Conservation (phyloP, 2,888 invertebrate genomes). For the Tenthredo scrophulariae region DNA sequence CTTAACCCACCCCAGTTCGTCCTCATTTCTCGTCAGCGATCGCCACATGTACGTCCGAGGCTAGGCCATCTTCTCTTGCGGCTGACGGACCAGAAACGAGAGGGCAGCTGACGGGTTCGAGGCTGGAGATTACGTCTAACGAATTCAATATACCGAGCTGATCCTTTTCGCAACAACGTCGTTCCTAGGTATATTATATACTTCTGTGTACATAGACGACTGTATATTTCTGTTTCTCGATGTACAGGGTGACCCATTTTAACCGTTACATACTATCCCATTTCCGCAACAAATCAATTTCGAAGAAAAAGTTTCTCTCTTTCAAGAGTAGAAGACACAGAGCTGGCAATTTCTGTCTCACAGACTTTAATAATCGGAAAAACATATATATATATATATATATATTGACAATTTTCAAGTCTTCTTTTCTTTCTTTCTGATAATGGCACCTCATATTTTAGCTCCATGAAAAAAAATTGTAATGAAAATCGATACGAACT, state of each 20-base stretch:
- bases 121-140: conserved; percentile 46
- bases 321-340: neutral
- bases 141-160: conserved; percentile 48
- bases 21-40: conserved; percentile 20
- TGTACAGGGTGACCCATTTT: conserved; percentile 16
- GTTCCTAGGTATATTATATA: neutral
- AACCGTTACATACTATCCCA: neutral
- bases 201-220: neutral
- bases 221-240: neutral
- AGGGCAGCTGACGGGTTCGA: conserved; percentile 46
- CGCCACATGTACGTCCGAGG: neutral
- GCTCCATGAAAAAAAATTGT: neutral
- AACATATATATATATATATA: too few relatives aligned
- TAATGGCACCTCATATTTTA: neutral
- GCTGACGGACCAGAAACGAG: conserved; percentile 49
- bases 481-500: neutral
- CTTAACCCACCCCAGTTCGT: conserved; percentile 29
- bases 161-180: conserved; percentile 30
- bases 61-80: conserved; percentile 13
- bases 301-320: neutral
- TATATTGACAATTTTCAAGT: neutral
- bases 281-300: neutral
- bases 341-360: neutral
- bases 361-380: neutral
- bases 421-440: neutral